phyloP scores from a whole-genome alignment of 2,888 invertebrate species.

The Trisateles emortualis region DNA sequence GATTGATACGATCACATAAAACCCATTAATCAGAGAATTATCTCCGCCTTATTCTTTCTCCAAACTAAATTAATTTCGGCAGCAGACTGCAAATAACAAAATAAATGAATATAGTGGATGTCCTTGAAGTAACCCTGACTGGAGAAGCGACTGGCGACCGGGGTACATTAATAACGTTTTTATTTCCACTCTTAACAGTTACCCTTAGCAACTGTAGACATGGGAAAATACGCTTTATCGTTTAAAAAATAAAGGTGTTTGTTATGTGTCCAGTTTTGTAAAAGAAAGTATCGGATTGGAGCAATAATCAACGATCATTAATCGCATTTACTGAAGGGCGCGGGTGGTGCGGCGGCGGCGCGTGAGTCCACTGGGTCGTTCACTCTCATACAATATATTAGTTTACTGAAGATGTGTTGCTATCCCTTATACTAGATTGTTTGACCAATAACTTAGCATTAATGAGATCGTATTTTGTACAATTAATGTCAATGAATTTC shows the following conservation, averaged over 20 bases:
- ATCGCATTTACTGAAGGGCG: constrained; percentile 30
- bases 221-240: constrained; percentile 6
- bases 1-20: background rate
- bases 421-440: background rate
- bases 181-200: constrained; percentile 27
- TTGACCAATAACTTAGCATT: background rate
- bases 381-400: constrained; percentile 13
- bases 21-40: constrained; percentile 10
- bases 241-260: constrained; percentile 2
- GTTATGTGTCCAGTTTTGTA: constrained; percentile 14
- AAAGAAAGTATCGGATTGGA: constrained; percentile 26
- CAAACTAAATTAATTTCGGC: constrained; percentile 12
- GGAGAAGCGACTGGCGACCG: constrained; percentile 10
- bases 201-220: constrained; percentile 10
- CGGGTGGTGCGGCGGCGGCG: constrained; percentile 12
- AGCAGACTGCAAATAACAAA: constrained; percentile 9
- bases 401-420: background rate
- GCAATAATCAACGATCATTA: constrained; percentile 40
- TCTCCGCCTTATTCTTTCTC: background rate
- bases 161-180: constrained; percentile 37
- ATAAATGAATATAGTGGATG: constrained; percentile 11
- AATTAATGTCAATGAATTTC: background rate
- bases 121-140: constrained; percentile 6
- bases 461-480: background rate
- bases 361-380: constrained; percentile 23